Evolutionary conservation across 2,113 vertebrate genomes (phyloP).

Genomic region (Cavia porcellus): DNA sequence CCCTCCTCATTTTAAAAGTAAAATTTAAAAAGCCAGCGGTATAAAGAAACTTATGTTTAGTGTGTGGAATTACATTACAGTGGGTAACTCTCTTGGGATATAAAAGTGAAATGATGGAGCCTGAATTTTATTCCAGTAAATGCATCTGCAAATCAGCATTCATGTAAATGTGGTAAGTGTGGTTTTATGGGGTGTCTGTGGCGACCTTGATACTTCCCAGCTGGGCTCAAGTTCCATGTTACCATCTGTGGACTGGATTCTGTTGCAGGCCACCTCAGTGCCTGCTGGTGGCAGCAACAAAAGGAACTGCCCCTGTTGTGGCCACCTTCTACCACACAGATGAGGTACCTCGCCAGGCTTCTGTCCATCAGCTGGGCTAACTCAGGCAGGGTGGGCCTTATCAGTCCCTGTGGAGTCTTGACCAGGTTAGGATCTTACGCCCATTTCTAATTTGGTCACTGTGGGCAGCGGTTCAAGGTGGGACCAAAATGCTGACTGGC

Average conservation of each 20-base stretch:
- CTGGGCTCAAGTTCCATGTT: not conserved
- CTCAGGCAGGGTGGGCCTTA: not conserved
- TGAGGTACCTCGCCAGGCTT: not conserved
- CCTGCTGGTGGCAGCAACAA: not conserved
- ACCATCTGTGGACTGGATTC: not conserved
- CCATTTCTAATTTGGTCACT: not conserved
- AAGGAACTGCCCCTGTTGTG: not conserved
- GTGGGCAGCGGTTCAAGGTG: not conserved
- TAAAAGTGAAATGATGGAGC: not conserved
- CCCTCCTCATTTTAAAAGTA: slow-evolving; percentile 4
- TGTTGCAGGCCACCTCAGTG: not conserved
- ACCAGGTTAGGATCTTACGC: no score
- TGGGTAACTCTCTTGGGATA: not conserved
- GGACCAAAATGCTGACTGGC: not conserved
- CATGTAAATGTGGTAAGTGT: not conserved
- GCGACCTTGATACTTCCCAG: not conserved
- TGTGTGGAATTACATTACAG: not conserved
- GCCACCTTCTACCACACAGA: not conserved
- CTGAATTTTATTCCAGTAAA: not conserved
- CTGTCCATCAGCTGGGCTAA: not conserved
- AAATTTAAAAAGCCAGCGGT: not conserved
- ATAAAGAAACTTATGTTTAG: slow-evolving; percentile 14
- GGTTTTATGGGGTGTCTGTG: not conserved
- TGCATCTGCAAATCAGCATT: not conserved
- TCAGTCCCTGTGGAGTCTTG: not conserved